These are phyloP conservation scores for Lepidothrix coronata DNA, from an alignment of 2,113 vertebrate genomes.

Conservation along the genomic window DNA sequence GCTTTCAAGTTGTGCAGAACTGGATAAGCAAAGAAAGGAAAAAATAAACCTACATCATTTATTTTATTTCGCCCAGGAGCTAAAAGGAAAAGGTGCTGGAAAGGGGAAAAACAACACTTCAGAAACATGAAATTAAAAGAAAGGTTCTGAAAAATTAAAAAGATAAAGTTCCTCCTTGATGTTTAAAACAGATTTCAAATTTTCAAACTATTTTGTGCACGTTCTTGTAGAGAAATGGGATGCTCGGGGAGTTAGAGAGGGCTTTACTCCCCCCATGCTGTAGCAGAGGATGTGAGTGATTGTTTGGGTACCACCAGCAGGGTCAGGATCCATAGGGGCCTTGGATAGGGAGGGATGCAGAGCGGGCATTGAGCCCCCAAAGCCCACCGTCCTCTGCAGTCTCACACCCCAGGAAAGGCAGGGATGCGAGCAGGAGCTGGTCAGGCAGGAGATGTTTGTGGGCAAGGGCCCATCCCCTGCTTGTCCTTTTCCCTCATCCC, in stretches of 20 bases:
- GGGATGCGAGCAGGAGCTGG: neutral
- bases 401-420: neutral
- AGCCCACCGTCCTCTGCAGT: rapidly evolving
- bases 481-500: neutral
- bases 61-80: conserved; percentile 24
- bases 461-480: neutral
- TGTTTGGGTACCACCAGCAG: neutral
- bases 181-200: neutral
- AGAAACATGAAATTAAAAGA: conserved; percentile 28
- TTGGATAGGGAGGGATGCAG: neutral
- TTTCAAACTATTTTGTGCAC: neutral
- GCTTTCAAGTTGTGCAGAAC: conserved; percentile 55
- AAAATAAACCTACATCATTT: conserved; percentile 51
- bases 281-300: neutral
- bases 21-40: conserved; percentile 42
- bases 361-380: rapidly evolving
- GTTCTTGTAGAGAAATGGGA: neutral
- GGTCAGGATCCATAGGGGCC: neutral
- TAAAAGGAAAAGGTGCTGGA: conserved; percentile 18
- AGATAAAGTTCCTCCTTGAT: neutral
- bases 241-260: neutral
- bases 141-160: conserved; percentile 49
- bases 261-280: neutral
- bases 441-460: neutral
- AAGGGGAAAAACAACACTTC: conserved; percentile 31